Conservation (phyloP, 2,797 vertebrate genomes). For the Enteromius fasciolatus region DNA sequence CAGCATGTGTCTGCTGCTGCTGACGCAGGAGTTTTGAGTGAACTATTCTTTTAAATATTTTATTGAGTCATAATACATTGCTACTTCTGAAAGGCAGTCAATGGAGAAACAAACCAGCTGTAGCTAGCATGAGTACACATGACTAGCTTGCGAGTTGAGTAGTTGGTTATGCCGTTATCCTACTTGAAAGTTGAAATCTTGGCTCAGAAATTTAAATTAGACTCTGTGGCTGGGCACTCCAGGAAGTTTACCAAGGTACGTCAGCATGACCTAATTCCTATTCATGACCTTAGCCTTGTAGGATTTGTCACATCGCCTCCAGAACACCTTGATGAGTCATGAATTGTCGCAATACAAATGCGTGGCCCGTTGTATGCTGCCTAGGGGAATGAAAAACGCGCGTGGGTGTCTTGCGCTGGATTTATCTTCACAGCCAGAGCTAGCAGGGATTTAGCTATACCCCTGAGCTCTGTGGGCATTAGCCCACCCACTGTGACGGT, state of each 20-base stretch:
- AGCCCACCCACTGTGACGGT: constrained; percentile 53
- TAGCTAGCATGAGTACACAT: background rate
- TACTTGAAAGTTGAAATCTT: background rate
- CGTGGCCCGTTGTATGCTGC: constrained; percentile 55
- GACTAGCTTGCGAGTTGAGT: background rate
- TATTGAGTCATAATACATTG: background rate
- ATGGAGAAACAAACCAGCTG: background rate
- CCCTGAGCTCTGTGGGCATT: constrained; percentile 50
- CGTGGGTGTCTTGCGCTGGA: constrained; percentile 58
- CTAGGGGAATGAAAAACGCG: constrained; percentile 47
- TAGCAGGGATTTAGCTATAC: constrained; percentile 46
- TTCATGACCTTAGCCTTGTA: constrained; percentile 7
- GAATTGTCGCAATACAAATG: constrained; percentile 51
- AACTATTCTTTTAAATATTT: background rate
- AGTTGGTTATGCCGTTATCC: background rate
- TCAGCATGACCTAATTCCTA: constrained; percentile 21
- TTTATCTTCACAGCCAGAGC: constrained; percentile 48
- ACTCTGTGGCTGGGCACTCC: background rate
- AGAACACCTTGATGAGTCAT: constrained; percentile 64
- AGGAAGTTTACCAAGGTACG: constrained; percentile 2
- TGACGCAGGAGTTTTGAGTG: background rate
- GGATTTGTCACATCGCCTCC: constrained; percentile 33
- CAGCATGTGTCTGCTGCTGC: no score
- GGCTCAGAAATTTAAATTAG: background rate
- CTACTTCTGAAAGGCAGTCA: background rate